Percentiles rank a stretch among this genome's conserved stretches.
Evolutionary conservation across 2,797 vertebrate species (phyloP).

Genomic region (Acrocephalus scirpaceus): DNA sequence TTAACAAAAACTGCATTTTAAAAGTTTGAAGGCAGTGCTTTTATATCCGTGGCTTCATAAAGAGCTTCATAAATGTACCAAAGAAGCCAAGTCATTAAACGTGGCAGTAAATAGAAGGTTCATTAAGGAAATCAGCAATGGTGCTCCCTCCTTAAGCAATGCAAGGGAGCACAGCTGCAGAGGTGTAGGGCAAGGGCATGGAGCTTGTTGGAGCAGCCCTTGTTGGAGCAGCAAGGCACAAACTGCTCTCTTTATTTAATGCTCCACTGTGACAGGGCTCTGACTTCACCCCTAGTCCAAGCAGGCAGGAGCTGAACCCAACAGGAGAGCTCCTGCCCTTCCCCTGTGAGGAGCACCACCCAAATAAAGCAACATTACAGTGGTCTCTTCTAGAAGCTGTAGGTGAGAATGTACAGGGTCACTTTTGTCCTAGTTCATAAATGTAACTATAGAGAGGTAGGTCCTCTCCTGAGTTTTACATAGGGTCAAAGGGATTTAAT

Average conservation of each 20-base stretch:
- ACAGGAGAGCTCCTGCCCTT: not conserved
- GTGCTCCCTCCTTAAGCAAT: not conserved
- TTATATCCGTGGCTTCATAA: not conserved
- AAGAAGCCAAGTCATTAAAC: not conserved
- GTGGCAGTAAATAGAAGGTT: not conserved
- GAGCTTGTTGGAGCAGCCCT: fast-evolving
- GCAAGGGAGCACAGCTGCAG: not conserved
- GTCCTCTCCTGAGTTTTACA: not conserved
- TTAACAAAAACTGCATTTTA: not conserved
- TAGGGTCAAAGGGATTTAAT: not conserved
- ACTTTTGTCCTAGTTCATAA: not conserved
- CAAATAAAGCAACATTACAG: not conserved
- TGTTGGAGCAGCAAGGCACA: not conserved
- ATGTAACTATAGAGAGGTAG: not conserved
- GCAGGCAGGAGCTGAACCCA: not conserved
- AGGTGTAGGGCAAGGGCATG: fast-evolving
- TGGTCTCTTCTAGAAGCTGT: not conserved
- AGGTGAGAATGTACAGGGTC: not conserved
- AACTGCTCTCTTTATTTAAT: not conserved
- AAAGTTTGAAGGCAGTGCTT: not conserved
- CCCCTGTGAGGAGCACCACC: fast-evolving
- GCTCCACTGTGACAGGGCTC: not conserved
- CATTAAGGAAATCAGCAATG: not conserved
- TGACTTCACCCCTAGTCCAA: fast-evolving
- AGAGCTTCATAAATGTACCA: not conserved